Evolutionary conservation across 2,888 invertebrate genomes (phyloP), one percentile per base, ranked within the genome.

Genomic region (Phyllotreta cruciferae): DNA sequence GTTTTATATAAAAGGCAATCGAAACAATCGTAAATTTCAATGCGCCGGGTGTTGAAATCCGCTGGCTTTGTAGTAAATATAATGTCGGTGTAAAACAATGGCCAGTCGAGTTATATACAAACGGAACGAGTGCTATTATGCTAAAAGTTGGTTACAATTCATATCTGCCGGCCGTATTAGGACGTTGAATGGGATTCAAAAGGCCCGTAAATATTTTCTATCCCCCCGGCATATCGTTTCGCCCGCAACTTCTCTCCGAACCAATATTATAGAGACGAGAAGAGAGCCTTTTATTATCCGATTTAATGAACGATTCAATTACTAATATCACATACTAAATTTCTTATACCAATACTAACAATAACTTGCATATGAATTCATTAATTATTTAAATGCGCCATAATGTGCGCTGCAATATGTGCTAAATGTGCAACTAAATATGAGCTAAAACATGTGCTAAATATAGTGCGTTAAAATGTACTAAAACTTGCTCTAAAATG

Each of bases 81-180:
- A 64, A 64, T 64, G 60, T 60, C 62, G 55, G 60, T 64, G 67
- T 67, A 65, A 70, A 67, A 70, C 70, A 70, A 70, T 70, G 62
- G 68, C 64, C 60, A 54, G 64, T 54, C 54, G 61, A 35, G 63
- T 65, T 60, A 60, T 66, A 65, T 68, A 66, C 67, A 63, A 67
- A 70, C 60, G 67, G 68, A 64, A 70, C 67, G 64, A 55, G 63
- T 56, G 49, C 56, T 56, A 66, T 64, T 66, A 64, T 62, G 56
- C 60, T 64, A 44, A 57, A 63, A 63, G 66, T 63, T 66, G 57
- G 62, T 62, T 60, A 72, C 74, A 74, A 73, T 74, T 77, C 75
- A 75, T 74, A 75, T 73, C 58, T 60, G 52, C 74, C 70, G 24
- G 66, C 75, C 75, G 68, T 77, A 75, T 75, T 75, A 74, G 74